A percentile compares a stretch with the other conserved stretches of the same genome.
phyloP scores from a whole-genome alignment of 2,113 vertebrate genomes.

The Mus spicilegus region DNA sequence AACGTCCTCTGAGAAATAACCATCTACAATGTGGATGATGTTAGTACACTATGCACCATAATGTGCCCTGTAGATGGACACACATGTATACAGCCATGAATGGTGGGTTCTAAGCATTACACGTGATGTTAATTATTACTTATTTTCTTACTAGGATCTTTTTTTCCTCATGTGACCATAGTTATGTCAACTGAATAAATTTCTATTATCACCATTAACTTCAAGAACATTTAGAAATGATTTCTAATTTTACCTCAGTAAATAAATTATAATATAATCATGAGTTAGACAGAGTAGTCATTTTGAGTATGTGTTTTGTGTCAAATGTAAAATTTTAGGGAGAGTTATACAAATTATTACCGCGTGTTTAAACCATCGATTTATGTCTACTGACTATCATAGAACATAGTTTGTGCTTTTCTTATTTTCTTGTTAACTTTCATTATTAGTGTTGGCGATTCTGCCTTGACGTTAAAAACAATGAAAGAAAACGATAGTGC shows the following conservation, averaged over 20 bases:
- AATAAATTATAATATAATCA: neutral
- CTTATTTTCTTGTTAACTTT: neutral
- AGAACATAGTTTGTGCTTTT: neutral
- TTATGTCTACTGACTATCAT: neutral
- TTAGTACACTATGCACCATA: neutral
- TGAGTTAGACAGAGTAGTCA: neutral
- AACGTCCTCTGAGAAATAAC: neutral
- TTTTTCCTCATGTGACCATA: neutral
- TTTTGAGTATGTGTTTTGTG: neutral
- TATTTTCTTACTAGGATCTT: neutral
- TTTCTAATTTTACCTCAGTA: neutral
- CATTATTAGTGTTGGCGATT: conserved; percentile 36
- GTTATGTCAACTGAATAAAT: neutral
- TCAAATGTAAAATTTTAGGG: neutral
- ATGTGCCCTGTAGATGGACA: neutral
- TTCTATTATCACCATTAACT: neutral
- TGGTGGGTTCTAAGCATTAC: neutral
- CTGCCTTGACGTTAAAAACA: conserved; percentile 47
- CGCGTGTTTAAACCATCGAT: neutral
- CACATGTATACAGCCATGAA: neutral
- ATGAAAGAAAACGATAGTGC: neutral
- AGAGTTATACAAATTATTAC: neutral
- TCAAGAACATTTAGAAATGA: conserved; percentile 18
- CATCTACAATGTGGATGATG: neutral
- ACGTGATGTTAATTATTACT: neutral